Conservation (phyloP, 2,113 vertebrate species). For the Campylomormyrus tamandua region DNA sequence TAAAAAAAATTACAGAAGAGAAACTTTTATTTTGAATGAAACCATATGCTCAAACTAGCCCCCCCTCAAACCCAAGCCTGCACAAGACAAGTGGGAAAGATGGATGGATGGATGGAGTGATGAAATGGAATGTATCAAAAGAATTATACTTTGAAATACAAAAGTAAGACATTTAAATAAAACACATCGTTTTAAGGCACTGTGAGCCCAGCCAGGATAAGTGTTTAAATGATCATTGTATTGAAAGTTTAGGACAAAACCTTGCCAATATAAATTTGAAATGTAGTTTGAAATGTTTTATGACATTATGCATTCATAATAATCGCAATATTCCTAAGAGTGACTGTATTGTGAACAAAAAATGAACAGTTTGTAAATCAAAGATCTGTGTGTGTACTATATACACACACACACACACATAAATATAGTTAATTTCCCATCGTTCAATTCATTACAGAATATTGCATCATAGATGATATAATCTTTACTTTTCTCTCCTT, state of each 20-base stretch:
- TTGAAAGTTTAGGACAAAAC: background rate
- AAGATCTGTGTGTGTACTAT: background rate
- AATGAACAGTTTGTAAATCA: background rate
- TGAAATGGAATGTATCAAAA: background rate
- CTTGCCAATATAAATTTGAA: background rate
- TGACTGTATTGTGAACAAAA: background rate
- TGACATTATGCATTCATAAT: background rate
- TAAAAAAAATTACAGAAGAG: background rate
- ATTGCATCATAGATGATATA: background rate
- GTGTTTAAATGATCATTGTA: background rate
- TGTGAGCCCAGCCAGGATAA: background rate
- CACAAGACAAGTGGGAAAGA: background rate
- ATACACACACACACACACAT: background rate
- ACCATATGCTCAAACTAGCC: background rate
- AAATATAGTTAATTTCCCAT: background rate
- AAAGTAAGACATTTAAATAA: background rate
- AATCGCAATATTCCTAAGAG: background rate
- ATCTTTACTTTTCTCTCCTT: background rate
- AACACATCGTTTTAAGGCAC: background rate
- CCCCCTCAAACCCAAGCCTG: background rate
- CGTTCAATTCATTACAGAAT: background rate
- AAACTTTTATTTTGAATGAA: background rate
- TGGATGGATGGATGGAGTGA: background rate
- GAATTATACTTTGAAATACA: background rate
- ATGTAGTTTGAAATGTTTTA: background rate